A percentile compares a stretch with the other conserved stretches of the same genome.
phyloP scores from a whole-genome alignment of 2,888 invertebrate genomes.

The Polietes domitor region DNA sequence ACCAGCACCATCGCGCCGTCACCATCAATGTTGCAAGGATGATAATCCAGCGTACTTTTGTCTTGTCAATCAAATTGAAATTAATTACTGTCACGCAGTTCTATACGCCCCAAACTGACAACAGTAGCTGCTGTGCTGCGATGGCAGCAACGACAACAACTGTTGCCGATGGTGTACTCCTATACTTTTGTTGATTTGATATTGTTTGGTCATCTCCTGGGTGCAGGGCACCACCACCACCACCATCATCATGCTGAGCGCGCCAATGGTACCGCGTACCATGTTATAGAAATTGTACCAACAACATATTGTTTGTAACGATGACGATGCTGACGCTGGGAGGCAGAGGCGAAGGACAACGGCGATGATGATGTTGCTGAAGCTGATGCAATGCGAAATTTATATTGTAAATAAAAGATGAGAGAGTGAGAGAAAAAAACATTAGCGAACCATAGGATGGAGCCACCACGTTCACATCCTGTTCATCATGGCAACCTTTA shows the following conservation, averaged over 20 bases:
- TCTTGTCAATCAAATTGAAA: slow-evolving; percentile 59
- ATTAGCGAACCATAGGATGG: neutral
- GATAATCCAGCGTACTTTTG: slow-evolving; percentile 12
- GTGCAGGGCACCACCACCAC: neutral
- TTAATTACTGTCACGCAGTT: slow-evolving; percentile 56
- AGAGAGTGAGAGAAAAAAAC: neutral
- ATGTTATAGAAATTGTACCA: slow-evolving; percentile 2
- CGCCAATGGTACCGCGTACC: neutral
- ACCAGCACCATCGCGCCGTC: neutral
- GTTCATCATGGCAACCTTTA: slow-evolving; percentile 13
- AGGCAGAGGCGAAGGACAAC: too few relatives aligned
- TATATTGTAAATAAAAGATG: slow-evolving; percentile 28
- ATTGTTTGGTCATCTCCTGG: slow-evolving; percentile 29
- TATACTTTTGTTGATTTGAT: neutral
- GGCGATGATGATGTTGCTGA: neutral
- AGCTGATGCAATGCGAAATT: slow-evolving; percentile 14
- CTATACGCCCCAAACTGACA: neutral
- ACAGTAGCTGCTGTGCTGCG: too few relatives aligned
- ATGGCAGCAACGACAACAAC: neutral
- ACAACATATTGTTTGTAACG: neutral
- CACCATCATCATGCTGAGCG: neutral
- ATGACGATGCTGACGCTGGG: neutral
- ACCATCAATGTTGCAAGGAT: neutral
- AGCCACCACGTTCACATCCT: neutral
- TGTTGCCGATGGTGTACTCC: neutral